These are phyloP conservation scores for Mycogona germanica DNA, from an alignment of 2,888 invertebrate genomes.

Conservation along the genomic window DNA sequence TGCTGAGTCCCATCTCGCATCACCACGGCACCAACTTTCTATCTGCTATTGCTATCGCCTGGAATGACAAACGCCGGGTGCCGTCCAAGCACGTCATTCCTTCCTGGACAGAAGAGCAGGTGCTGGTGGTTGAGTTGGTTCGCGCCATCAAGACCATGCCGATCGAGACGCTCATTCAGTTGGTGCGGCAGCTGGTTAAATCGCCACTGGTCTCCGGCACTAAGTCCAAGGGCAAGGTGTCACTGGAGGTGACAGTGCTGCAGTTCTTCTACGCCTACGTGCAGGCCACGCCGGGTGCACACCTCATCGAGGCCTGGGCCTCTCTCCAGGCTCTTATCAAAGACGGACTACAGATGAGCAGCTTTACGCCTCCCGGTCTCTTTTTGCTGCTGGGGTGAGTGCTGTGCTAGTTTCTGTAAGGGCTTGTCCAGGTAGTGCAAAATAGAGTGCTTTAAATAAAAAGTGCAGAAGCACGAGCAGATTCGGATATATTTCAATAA, in stretches of 20 bases:
- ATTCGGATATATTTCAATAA: too few relatives aligned
- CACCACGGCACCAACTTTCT: conserved; percentile 69
- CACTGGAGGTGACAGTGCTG: conserved; percentile 63
- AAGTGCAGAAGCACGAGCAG: too few relatives aligned
- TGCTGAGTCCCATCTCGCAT: conserved; percentile 69
- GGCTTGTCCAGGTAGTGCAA: not conserved
- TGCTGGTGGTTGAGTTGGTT: conserved; percentile 62
- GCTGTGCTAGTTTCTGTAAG: not conserved
- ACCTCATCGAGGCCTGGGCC: conserved; percentile 64
- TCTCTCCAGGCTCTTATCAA: conserved; percentile 58
- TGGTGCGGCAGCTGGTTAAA: conserved; percentile 66
- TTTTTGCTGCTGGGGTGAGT: conserved; percentile 56
- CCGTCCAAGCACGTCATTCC: conserved; percentile 35
- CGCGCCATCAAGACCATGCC: conserved; percentile 71
- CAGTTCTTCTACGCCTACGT: conserved; percentile 63
- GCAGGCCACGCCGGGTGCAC: conserved; percentile 47
- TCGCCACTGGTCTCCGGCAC: conserved; percentile 43
- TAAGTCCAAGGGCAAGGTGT: conserved; percentile 31
- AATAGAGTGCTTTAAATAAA: too few relatives aligned
- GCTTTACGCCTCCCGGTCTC: conserved; percentile 56
- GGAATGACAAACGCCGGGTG: conserved; percentile 49
- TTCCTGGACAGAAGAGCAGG: conserved; percentile 53
- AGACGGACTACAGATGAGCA: conserved; percentile 51
- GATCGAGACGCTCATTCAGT: conserved; percentile 67
- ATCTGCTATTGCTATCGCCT: conserved; percentile 70